Percentiles rank a stretch among this genome's conserved stretches.
Conservation (phyloP, 2,888 invertebrate species). For the Drosophila mimica region DNA sequence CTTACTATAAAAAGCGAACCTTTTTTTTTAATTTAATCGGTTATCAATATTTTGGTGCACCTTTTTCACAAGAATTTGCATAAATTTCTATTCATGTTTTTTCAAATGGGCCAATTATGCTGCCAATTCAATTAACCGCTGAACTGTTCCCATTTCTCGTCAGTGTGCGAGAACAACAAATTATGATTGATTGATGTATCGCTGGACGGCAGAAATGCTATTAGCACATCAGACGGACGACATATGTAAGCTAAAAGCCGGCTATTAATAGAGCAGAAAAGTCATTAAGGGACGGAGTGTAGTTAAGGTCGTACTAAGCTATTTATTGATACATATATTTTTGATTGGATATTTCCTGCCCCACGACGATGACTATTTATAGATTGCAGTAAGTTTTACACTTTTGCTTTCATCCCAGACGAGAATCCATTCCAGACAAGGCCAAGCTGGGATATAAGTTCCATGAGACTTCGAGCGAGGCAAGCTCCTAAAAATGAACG, state of each 20-base stretch:
- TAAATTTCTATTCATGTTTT: background rate
- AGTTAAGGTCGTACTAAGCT: slow-evolving; percentile 8
- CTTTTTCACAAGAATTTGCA: background rate
- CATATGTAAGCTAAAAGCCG: slow-evolving; percentile 7
- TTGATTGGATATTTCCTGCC: slow-evolving; percentile 37
- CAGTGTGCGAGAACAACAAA: slow-evolving; percentile 10
- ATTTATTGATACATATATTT: slow-evolving; percentile 16
- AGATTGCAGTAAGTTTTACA: slow-evolving; percentile 47
- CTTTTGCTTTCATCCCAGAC: slow-evolving; percentile 56
- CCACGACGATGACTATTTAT: slow-evolving; percentile 48
- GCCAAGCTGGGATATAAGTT: slow-evolving; percentile 34
- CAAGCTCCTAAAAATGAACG: background rate
- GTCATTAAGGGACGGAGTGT: slow-evolving; percentile 30
- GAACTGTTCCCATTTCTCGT: slow-evolving; percentile 2
- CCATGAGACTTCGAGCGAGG: background rate
- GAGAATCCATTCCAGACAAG: slow-evolving; percentile 7
- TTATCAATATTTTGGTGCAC: background rate
- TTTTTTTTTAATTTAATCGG: background rate
- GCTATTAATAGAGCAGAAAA: slow-evolving; percentile 36
- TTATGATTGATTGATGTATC: slow-evolving; percentile 29
- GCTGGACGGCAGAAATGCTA: slow-evolving; percentile 3
- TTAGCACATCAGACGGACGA: slow-evolving; percentile 5
- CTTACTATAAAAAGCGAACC: background rate
- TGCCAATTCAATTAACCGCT: slow-evolving; percentile 16
- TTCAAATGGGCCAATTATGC: slow-evolving; percentile 5